Percentiles rank a stretch among this genome's conserved stretches.
Evolutionary conservation across 2,888 invertebrate genomes (phyloP).

Genomic region (Drosophila bunnanda): DNA sequence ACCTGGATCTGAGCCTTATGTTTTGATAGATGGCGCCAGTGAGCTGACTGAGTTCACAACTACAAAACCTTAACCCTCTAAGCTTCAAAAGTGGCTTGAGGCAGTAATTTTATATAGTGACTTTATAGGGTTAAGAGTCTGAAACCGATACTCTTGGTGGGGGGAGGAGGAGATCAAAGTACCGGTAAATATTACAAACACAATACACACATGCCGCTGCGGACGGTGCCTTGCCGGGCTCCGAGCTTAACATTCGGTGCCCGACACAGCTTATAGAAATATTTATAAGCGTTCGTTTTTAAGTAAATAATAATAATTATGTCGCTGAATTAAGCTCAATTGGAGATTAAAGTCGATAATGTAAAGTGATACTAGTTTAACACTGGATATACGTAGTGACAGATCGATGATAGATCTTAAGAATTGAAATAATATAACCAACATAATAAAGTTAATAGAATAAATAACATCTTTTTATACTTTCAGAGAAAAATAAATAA

Average conservation of each 20-base stretch:
- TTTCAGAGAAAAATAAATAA: not conserved
- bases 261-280: not conserved
- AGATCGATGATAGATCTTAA: not conserved
- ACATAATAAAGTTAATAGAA: too few relatives aligned
- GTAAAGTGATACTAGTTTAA: not conserved
- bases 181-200: not conserved
- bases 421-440: not conserved
- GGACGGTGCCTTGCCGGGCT: not conserved
- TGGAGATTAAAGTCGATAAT: not conserved
- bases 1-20: not conserved
- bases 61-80: not conserved
- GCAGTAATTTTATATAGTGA: not conserved
- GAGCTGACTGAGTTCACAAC: not conserved
- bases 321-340: not conserved
- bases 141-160: not conserved
- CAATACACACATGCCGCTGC: not conserved
- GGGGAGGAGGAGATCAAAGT: not conserved
- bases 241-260: not conserved
- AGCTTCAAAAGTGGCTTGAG: not conserved
- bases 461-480: not conserved
- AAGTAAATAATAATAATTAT: not conserved
- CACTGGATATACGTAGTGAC: not conserved
- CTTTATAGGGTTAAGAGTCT: not conserved
- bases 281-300: not conserved
- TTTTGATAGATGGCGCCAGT: conserved; percentile 6